Evolutionary conservation across 2,113 vertebrate species (phyloP).

Genomic region (Cochlearius cochlearius): DNA sequence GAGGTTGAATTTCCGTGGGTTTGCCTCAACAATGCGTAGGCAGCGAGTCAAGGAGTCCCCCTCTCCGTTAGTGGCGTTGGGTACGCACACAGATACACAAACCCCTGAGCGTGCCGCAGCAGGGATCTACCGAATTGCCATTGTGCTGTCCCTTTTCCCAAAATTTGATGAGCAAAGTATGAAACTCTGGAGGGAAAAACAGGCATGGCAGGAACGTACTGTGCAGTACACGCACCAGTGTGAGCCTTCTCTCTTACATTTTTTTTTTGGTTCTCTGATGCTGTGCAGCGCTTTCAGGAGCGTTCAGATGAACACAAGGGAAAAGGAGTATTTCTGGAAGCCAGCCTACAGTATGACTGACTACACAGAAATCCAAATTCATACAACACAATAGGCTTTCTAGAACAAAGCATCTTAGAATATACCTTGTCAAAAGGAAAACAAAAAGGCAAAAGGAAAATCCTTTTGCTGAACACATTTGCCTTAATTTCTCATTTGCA

Average conservation of each 20-base stretch:
- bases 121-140: neutral
- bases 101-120: rapidly evolving
- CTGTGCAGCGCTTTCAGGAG: rapidly evolving
- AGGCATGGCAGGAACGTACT: rapidly evolving
- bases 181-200: neutral
- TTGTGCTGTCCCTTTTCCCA: neutral
- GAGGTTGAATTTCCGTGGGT: slow-evolving; percentile 97
- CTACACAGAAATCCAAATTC: neutral
- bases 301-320: neutral
- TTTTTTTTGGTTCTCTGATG: neutral
- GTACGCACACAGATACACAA: neutral
- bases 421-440: neutral
- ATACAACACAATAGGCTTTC: neutral
- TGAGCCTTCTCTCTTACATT: neutral
- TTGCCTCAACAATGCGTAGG: slow-evolving; percentile 93
- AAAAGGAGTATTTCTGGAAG: slow-evolving; percentile 4
- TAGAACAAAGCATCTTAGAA: slow-evolving; percentile 1
- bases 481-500: neutral
- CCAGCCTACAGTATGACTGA: neutral
- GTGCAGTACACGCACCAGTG: rapidly evolving
- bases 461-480: neutral
- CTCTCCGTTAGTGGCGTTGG: rapidly evolving
- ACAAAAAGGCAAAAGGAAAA: neutral
- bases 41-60: slow-evolving; percentile 69
- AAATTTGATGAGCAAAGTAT: neutral